Evolutionary conservation across 2,113 vertebrate genomes (phyloP).

Genomic region (Ardeotis arabs): DNA sequence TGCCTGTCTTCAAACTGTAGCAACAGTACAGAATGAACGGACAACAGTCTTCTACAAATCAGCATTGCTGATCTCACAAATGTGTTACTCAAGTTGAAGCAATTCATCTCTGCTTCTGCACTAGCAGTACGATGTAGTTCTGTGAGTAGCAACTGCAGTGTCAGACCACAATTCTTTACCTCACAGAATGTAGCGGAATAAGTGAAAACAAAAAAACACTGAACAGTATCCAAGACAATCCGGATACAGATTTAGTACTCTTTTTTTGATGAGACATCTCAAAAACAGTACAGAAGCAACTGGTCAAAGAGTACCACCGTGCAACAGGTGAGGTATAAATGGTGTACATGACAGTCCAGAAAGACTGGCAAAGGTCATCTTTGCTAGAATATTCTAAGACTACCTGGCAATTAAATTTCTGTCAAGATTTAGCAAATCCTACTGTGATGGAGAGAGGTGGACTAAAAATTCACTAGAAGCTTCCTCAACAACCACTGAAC

Average conservation of each 20-base stretch:
- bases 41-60: background rate
- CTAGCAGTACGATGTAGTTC: background rate
- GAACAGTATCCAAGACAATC: background rate
- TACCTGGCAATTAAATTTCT: background rate
- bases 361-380: background rate
- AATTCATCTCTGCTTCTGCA: background rate
- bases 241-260: background rate
- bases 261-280: background rate
- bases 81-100: background rate
- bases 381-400: background rate
- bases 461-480: background rate
- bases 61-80: background rate
- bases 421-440: background rate
- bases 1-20: background rate
- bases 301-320: background rate
- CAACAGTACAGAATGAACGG: background rate
- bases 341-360: background rate
- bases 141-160: background rate
- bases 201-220: background rate
- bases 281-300: background rate
- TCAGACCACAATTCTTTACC: background rate
- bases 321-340: background rate
- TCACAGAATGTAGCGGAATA: background rate
- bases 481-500: background rate
- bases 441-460: background rate